These are phyloP conservation scores for Oceanodroma leucorhoa DNA, from an alignment of 2,797 vertebrate species.

Conservation along the genomic window DNA sequence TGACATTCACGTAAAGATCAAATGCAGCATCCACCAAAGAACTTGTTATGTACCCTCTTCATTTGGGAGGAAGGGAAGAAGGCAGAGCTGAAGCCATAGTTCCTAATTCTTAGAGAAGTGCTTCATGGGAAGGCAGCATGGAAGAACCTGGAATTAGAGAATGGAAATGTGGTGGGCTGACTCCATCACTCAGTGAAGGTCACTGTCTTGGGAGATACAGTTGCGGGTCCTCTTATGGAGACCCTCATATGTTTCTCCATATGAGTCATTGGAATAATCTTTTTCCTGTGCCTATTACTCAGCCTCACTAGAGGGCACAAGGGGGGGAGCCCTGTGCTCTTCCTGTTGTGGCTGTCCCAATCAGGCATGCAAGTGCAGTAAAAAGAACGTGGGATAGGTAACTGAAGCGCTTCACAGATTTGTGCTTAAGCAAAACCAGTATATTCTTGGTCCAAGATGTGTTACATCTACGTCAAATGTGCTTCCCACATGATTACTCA, in stretches of 20 bases:
- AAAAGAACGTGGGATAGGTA: background rate
- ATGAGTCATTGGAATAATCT: background rate
- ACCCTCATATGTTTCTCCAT: fast-evolving
- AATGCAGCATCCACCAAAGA: background rate
- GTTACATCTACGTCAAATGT: background rate
- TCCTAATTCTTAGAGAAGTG: background rate
- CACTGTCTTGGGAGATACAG: background rate
- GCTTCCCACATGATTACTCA: background rate
- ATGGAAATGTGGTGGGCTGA: background rate
- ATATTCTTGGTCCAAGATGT: background rate
- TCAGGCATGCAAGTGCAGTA: background rate
- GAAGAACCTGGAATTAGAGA: background rate
- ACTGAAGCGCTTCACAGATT: background rate
- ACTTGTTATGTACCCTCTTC: background rate
- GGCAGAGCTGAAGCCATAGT: background rate
- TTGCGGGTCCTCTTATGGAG: fast-evolving
- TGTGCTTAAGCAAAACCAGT: background rate
- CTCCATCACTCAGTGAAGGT: background rate
- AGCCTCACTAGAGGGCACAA: background rate
- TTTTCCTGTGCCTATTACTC: background rate
- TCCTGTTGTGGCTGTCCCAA: background rate
- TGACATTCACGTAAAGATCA: background rate
- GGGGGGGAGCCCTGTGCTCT: background rate
- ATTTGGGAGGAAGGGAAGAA: background rate
- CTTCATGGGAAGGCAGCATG: background rate